Evolutionary conservation across 2,113 vertebrate species (phyloP).

Genomic region (Phylloscopus trochiloides): DNA sequence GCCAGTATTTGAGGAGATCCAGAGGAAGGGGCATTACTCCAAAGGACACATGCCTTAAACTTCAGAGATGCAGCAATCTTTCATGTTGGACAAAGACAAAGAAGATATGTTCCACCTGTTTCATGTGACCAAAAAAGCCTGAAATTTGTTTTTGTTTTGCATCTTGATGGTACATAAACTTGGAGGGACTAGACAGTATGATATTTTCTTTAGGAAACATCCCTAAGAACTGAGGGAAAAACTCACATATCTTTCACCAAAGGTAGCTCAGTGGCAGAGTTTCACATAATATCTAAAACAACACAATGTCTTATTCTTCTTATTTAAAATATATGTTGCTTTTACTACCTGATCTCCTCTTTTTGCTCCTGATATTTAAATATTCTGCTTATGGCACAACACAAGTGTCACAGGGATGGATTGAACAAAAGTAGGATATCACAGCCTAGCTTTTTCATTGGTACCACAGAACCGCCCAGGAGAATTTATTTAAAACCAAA

Average conservation of each 20-base stretch:
- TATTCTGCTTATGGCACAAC: not conserved
- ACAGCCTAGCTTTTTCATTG: not conserved
- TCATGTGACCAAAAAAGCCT: not conserved
- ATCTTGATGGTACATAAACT: slow-evolving; percentile 16
- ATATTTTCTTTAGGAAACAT: not conserved
- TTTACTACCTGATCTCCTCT: not conserved
- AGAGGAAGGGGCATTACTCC: slow-evolving; percentile 42
- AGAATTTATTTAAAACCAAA: not conserved
- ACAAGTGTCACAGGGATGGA: not conserved
- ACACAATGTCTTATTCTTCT: not conserved
- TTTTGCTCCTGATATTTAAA: not conserved
- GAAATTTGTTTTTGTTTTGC: not conserved
- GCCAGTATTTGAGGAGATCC: slow-evolving; percentile 38
- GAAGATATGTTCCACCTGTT: slow-evolving; percentile 39
- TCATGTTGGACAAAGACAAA: slow-evolving; percentile 43
- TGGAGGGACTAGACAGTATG: not conserved
- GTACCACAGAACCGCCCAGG: not conserved
- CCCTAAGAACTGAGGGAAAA: not conserved
- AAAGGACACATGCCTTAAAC: slow-evolving; percentile 43
- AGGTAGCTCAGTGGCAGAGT: not conserved
- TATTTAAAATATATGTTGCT: not conserved
- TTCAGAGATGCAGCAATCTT: slow-evolving; percentile 38
- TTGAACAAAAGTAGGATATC: not conserved
- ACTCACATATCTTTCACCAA: not conserved
- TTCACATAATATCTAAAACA: not conserved